Conservation (phyloP, 2,113 vertebrate species). For the human (Homo sapiens) region GRCh38 chr13:76390001-76390500, state of each 20-base stretch:
- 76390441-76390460: neutral
- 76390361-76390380: neutral
- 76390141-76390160: neutral
- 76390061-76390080: slow-evolving; percentile 8
- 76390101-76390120: neutral
- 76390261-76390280: neutral
- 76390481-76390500: neutral
- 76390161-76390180: neutral
- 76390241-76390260: neutral
- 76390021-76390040: neutral
- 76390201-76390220: neutral
- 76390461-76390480: neutral
- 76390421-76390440: neutral
- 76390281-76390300: neutral
- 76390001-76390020: neutral
- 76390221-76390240: neutral
- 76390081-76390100: neutral
- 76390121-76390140: neutral
- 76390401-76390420: neutral
- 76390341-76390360: neutral
- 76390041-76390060: neutral
- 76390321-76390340: neutral
- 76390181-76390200: neutral
- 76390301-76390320: neutral
- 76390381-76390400: neutral